Base-by-base conservation (phyloP, 2,888 invertebrate species). In the Diaphora mendica region DNA sequence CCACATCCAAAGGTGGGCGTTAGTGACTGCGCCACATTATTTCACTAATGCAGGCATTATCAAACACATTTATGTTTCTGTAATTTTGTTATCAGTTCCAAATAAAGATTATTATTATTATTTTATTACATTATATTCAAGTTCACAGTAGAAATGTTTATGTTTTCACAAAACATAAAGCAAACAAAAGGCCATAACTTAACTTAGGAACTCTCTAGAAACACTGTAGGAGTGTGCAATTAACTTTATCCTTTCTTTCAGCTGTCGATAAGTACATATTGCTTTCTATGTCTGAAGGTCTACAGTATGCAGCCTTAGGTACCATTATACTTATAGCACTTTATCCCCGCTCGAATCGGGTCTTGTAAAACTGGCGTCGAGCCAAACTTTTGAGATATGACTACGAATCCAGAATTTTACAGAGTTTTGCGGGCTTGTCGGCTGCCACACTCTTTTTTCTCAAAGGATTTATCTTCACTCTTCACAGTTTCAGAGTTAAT, bases 351-450 rank as follows among this genome's bases (percentile, higher is more conserved):
- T 71, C 73, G 72, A 68, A 71, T 23, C 72, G 15, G 48, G 66
- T 75, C 79, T 73, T 73, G 75, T 72, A 66, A 69, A 35, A 13
- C 55, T 87, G 88, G 88, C 88, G 13, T 9, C 8, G 15, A 33
- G 85, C 88, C 88, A 84, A 77, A 70, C 71, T 74, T 79, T 80
- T 84, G 83, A 88, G 85, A 85, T 87, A 88, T 79, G 83, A 78
- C 81, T 77, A 69, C 79, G 79, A 79, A 76, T 78, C 79, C 80
- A 79, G 77, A 82, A 75, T 82, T 83, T 79, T 81, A 82, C 80
- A 79, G 74, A 82, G 76, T 81, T 83, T 77, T 80, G 81, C 78
- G 81, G 82, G 75, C 81, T 72, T 81, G 77, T 79, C 74, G 74
- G 62, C 71, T 73, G 71, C 71, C 76, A 65, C 44, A 69, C 67